These are phyloP conservation scores for Oscheius onirici DNA, from an alignment of 2,888 invertebrate species.

Conservation along the genomic window DNA sequence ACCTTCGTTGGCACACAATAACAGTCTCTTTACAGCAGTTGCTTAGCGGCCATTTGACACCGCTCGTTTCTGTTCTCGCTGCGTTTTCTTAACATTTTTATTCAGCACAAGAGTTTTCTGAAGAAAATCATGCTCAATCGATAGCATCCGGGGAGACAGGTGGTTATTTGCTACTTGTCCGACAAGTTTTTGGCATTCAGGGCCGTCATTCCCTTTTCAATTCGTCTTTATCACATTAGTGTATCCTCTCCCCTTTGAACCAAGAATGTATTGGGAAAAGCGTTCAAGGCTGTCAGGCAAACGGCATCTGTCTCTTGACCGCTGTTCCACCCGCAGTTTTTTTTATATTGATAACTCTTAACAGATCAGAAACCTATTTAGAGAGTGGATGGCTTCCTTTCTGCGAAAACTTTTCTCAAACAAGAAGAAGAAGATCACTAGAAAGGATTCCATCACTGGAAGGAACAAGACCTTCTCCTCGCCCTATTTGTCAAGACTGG, in stretches of 20 bases:
- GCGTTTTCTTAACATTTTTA: too few species aligned
- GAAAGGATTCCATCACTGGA: slow-evolving; percentile 70
- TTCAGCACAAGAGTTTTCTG: too few species aligned
- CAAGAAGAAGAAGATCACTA: slow-evolving; percentile 59
- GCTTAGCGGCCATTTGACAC: too few species aligned
- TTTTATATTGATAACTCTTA: neutral
- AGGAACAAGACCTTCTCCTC: slow-evolving; percentile 69
- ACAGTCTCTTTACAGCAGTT: too few species aligned
- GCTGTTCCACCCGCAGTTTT: neutral
- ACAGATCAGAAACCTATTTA: too few species aligned
- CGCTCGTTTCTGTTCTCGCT: too few species aligned
- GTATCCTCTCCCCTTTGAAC: neutral
- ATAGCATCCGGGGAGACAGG: neutral
- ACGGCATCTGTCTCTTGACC: neutral
- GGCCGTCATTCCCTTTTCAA: too few species aligned
- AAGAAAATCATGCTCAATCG: neutral
- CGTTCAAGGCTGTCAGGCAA: too few species aligned
- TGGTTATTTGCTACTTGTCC: neutral
- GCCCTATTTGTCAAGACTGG: slow-evolving; percentile 69
- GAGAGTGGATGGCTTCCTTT: slow-evolving; percentile 64
- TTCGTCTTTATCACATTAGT: slow-evolving; percentile 25
- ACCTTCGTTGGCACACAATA: too few species aligned
- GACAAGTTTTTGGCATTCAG: slow-evolving; percentile 13
- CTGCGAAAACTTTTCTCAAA: slow-evolving; percentile 60
- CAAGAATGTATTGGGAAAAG: neutral